Base-by-base conservation (phyloP, 2,888 invertebrate species). In the Diarsia mendica region DNA sequence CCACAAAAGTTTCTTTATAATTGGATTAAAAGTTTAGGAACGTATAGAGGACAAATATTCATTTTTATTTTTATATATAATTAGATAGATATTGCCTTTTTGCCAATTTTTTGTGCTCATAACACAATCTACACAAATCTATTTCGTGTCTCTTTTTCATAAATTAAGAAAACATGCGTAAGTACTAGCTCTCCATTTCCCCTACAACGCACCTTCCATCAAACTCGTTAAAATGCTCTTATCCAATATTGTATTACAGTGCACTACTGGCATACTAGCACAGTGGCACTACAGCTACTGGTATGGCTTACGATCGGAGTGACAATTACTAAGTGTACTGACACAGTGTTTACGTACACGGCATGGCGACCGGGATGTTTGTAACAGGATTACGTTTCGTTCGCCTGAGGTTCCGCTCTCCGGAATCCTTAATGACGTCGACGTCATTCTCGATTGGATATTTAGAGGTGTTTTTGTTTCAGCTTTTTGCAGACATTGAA, bases 201-300 rank as follows among this genome's bases (percentile, higher is more conserved):
- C 46, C 6, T 33, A 8, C n/a, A 23, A 70, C 85, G 85, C 84
- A 88, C 74, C 82, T 72, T 70, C 85, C 86, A 89, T 90, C 39
- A 88, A 49, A 86, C 73, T 75, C 85, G 80, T 85, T 83, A 82
- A 88, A 86, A 80, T 85, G 79, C 78, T 84, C 82, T 88, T 86
- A 83, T 82, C 75, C 74, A 60, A 77, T 73, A 82, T 76, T 78
- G 75, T 78, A 66, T 79, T 72, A 79, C 51, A 82, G 55, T 66
- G 60, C 39, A 11, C 11, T n/a, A 61, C 28, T 76, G 49, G 39
- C 58, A 69, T 48, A 60, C 66, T n/a, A 73, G 76, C 72, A 44
- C 39, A 6, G 11, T 20, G 39, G 13, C 68, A 75, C 48, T 60
- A 67, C 33, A 74, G 75, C 73, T 65, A 71, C 75, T 79, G 63